Evolutionary conservation across 1,140 invertebrate genomes (phyloP).

Genomic region (Microplitis mediator): DNA sequence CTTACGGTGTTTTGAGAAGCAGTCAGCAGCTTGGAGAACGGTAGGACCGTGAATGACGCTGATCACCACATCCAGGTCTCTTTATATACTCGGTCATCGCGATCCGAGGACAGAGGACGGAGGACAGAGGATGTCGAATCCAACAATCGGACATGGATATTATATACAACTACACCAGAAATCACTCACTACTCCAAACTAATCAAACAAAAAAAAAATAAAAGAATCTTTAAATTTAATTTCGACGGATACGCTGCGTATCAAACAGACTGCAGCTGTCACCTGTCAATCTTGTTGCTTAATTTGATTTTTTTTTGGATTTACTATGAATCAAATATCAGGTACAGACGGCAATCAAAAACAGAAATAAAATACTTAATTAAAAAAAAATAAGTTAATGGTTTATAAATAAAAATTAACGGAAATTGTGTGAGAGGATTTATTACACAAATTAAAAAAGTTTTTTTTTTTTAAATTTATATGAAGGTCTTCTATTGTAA

Average conservation of each 20-base stretch:
- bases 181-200: neutral
- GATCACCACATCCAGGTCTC: neutral
- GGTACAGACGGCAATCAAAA: neutral
- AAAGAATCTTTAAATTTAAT: neutral
- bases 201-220: neutral
- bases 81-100: constrained; percentile 19
- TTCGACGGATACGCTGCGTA: neutral
- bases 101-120: neutral
- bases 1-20: neutral
- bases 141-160: neutral
- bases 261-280: constrained; percentile 5
- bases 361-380: neutral
- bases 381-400: too few species aligned
- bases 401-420: neutral
- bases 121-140: neutral
- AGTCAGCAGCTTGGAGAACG: constrained; percentile 14
- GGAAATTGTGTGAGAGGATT: constrained; percentile 5
- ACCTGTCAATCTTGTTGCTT: constrained; percentile 8
- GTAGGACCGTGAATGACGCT: constrained; percentile 18
- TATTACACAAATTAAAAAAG: neutral
- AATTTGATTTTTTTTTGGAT: too few species aligned
- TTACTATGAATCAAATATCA: too few species aligned
- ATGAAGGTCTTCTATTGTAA: constrained; percentile 5
- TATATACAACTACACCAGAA: neutral
- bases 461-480: neutral